phyloP scores from a whole-genome alignment of 2,888 invertebrate genomes.

The Peribatodes rhomboidaria region DNA sequence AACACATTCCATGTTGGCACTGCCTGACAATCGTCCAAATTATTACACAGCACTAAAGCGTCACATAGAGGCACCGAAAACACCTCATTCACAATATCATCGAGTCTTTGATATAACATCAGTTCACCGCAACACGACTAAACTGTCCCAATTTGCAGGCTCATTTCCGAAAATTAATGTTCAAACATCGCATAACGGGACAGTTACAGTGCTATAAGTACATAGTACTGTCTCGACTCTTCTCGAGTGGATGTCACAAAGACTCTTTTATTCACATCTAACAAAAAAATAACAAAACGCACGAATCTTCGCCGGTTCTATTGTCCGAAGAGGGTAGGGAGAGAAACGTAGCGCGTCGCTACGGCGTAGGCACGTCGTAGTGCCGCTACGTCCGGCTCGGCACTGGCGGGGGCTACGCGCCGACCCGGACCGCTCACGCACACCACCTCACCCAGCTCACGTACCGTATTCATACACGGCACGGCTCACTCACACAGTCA shows the following conservation, averaged over 20 bases:
- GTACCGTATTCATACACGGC: conserved; percentile 57
- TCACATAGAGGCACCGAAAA: conserved; percentile 61
- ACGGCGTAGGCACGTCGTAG: conserved; percentile 80
- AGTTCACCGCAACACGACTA: conserved; percentile 62
- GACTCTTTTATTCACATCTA: conserved; percentile 75
- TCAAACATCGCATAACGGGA: conserved; percentile 30
- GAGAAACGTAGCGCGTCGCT: conserved; percentile 57
- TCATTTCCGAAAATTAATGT: conserved; percentile 57
- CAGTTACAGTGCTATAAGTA: conserved; percentile 24
- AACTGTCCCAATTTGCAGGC: conserved; percentile 60
- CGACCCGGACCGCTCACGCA: conserved; percentile 78
- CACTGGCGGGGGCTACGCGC: conserved; percentile 84
- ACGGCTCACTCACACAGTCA: conserved; percentile 66
- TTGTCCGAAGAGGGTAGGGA: conserved; percentile 69
- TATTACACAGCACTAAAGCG: conserved; percentile 71
- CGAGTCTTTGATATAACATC: conserved; percentile 54
- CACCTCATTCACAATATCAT: conserved; percentile 57
- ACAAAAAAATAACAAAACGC: conserved; percentile 80
- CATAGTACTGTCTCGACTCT: conserved; percentile 67
- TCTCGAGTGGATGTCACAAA: conserved; percentile 71
- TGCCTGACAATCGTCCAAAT: conserved; percentile 63
- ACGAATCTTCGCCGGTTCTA: conserved; percentile 75
- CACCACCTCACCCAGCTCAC: conserved; percentile 68
- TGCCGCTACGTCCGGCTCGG: conserved; percentile 75
- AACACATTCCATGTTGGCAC: conserved; percentile 70